A percentile compares a stretch with the other conserved stretches of the same genome.
Conservation (phyloP, 2,888 invertebrate species). For the Hirtodrosophila trivittata region DNA sequence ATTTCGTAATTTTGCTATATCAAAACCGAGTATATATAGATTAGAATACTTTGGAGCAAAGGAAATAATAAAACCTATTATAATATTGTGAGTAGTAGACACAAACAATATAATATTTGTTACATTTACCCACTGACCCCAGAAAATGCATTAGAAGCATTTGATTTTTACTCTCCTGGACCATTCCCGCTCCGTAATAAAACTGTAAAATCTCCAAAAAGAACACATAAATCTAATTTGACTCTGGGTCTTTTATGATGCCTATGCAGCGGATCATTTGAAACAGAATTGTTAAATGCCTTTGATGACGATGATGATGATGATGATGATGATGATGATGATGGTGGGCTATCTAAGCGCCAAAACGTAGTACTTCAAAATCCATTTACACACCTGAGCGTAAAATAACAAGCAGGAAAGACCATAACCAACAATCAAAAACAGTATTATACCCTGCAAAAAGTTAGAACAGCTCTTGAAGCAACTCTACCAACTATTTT, state of each 20-base stretch:
- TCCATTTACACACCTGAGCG: conserved; percentile 73
- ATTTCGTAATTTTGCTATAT: no score
- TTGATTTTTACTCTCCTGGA: conserved; percentile 46
- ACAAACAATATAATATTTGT: no score
- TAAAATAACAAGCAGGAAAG: not conserved
- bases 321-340: conserved; percentile 26
- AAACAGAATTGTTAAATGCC: conserved; percentile 36
- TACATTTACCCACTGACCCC: conserved; percentile 11
- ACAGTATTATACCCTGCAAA: conserved; percentile 19
- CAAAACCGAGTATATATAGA: no score
- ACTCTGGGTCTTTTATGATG: conserved; percentile 58
- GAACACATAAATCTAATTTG: conserved; percentile 73
- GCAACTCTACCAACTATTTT: no score
- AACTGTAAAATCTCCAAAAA: conserved; percentile 52
- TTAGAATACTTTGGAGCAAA: no score
- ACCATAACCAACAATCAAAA: not conserved
- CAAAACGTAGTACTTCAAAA: conserved; percentile 55
- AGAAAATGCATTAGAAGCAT: conserved; percentile 22
- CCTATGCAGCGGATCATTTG: conserved; percentile 48
- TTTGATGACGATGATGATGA: conserved; percentile 7
- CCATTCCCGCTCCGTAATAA: conserved; percentile 25
- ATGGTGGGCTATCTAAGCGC: conserved; percentile 61
- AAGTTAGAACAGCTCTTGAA: not conserved
- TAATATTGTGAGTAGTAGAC: no score
- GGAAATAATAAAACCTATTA: no score